These are phyloP conservation scores for Crocuta crocuta DNA, from an alignment of 2,113 vertebrate species.

Conservation along the genomic window DNA sequence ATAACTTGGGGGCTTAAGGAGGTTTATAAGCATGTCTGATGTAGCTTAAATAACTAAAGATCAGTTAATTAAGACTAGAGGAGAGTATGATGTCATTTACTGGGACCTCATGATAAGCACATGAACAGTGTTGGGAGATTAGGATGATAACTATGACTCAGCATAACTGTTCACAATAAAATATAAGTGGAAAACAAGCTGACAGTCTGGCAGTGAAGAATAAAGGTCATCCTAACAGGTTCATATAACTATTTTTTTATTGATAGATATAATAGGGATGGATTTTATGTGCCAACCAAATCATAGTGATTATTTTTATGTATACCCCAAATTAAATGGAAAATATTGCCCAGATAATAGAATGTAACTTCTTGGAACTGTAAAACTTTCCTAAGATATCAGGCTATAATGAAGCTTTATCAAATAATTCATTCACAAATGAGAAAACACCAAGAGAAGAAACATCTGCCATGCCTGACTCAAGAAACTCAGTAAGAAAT, in stretches of 20 bases:
- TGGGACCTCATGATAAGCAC: background rate
- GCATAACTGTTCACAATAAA: background rate
- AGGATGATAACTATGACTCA: background rate
- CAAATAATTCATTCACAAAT: conserved; percentile 16
- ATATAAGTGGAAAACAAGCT: background rate
- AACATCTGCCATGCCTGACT: background rate
- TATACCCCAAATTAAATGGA: background rate
- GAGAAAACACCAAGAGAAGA: background rate
- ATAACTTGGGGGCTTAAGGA: background rate
- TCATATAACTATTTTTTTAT: background rate
- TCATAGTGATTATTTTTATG: background rate
- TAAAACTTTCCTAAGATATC: background rate
- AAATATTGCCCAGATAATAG: background rate
- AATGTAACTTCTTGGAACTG: background rate
- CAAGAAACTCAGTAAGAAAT: background rate
- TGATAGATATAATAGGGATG: background rate
- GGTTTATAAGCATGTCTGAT: background rate
- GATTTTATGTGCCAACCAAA: background rate
- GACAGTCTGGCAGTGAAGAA: background rate
- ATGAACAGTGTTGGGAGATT: background rate
- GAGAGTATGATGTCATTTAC: background rate
- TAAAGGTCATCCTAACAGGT: background rate
- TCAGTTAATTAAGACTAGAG: background rate
- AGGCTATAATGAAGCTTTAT: background rate
- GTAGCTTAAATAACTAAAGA: background rate